Conservation (phyloP, 1,140 invertebrate genomes). For the Cydia splendana region DNA sequence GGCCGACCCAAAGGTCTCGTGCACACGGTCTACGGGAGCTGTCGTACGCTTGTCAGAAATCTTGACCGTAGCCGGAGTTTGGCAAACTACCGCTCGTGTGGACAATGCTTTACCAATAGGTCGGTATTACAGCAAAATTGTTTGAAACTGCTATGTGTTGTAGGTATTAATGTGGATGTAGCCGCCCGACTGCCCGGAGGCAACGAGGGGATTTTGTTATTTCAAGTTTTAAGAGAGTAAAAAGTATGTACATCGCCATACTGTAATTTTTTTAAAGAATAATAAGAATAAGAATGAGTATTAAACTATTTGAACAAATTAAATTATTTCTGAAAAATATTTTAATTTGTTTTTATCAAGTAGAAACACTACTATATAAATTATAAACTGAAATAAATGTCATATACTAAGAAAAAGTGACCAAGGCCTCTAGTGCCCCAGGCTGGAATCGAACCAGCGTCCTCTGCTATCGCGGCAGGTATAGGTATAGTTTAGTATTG, state of each 20-base stretch:
- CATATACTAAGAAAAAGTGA: too few species aligned
- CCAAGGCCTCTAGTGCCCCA: too few species aligned
- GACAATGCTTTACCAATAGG: constrained; percentile 17
- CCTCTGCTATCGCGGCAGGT: too few species aligned
- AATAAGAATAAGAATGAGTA: too few species aligned
- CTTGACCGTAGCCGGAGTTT: constrained; percentile 6
- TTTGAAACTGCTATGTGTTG: constrained; percentile 24
- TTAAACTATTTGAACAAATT: too few species aligned
- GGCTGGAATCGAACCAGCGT: too few species aligned
- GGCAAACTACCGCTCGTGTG: constrained; percentile 1
- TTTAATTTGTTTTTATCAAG: too few species aligned
- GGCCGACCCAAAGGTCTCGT: constrained; percentile 14
- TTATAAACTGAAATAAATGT: too few species aligned
- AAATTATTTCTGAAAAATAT: too few species aligned
- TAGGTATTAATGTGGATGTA: constrained; percentile 20
- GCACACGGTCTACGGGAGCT: background rate
- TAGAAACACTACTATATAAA: too few species aligned
- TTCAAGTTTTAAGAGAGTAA: background rate
- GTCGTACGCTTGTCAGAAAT: constrained; percentile 8
- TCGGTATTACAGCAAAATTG: constrained; percentile 25
- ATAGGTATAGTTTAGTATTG: too few species aligned
- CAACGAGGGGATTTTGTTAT: constrained; percentile 9
- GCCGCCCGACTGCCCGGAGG: background rate
- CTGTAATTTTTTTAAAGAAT: too few species aligned
- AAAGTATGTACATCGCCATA: background rate